phyloP scores from a whole-genome alignment of 1,140 invertebrate species.

The Tetramorium alpestre region DNA sequence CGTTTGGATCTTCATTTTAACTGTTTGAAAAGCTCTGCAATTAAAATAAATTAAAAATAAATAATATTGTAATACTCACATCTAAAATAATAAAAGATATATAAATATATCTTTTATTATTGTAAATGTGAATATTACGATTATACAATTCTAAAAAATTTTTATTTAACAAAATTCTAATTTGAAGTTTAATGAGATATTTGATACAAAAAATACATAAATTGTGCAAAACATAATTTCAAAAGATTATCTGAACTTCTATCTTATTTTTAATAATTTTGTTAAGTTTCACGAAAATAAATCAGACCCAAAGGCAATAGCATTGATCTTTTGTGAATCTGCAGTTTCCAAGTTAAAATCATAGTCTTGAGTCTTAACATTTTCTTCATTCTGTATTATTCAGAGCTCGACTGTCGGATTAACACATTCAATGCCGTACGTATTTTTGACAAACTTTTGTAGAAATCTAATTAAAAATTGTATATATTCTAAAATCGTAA shows the following conservation, averaged over 20 bases:
- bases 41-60: background rate
- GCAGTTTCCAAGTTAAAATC: background rate
- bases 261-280: background rate
- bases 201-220: background rate
- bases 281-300: background rate
- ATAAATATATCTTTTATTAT: background rate
- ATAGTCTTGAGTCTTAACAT: background rate
- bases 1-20: background rate
- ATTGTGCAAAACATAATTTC: background rate
- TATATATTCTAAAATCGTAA: background rate
- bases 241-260: background rate
- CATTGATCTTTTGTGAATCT: background rate
- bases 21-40: background rate
- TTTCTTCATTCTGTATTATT: background rate
- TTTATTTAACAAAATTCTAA: background rate
- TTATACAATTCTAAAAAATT: background rate
- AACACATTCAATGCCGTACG: background rate
- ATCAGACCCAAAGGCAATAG: background rate
- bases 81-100: background rate
- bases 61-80: background rate
- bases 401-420: background rate
- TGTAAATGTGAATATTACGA: too few relatives aligned
- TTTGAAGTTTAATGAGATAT: background rate
- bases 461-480: background rate
- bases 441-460: constrained; percentile 12